Evolutionary conservation across 2,113 vertebrate species (phyloP), one percentile per base, ranked within the genome.

Genomic region (Sapayoa aenigma): DNA sequence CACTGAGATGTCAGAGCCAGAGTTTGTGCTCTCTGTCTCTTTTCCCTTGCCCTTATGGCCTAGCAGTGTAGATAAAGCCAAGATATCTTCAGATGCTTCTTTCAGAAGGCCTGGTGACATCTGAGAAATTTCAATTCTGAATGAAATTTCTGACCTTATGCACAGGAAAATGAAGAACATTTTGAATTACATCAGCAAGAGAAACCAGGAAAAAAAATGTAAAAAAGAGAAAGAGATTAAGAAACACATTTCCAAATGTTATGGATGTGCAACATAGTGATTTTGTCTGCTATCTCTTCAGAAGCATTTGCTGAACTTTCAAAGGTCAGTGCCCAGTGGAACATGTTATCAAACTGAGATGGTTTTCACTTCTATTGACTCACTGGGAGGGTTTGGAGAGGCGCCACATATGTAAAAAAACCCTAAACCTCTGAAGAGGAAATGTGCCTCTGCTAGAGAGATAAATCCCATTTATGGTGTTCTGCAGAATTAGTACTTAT

Each of bases 361-460:
- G 25, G 11, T 31, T 74, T 71, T 60, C 59, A 44, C 15, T 58
- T 42, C 12, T 80, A 25, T 46, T 30, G 35, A 18, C 16, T 68
- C 76, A 19, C 25, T 65, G 44, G 5, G 58, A 76, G 39, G 33
- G 25, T 42, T 74, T 73, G 78, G 23, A 69, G 27, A 66, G 4
- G 35, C 19, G 30, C 12, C 8, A 50, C 0, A 0, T 8, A 55
- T 19, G 14, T 2, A 1, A 50, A 90, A 81, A 78, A 9, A 2
- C 15, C 12, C 15, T 16, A 44, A 13, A 44, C 5, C 4, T 37
- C 30, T 74, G 35, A 55, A 52, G 30, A 46, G 21, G 9, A 53
- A 90, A 76, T 27, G 23, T 71, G 62, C 2, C 10, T 63, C 31
- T 63, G 19, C 50, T 21, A 68, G 28, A 53, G 25, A 21, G 53